A percentile compares a stretch with the other conserved stretches of the same genome.
Conservation (phyloP, 2,113 vertebrate genomes). For the Fukomys damarensis region DNA sequence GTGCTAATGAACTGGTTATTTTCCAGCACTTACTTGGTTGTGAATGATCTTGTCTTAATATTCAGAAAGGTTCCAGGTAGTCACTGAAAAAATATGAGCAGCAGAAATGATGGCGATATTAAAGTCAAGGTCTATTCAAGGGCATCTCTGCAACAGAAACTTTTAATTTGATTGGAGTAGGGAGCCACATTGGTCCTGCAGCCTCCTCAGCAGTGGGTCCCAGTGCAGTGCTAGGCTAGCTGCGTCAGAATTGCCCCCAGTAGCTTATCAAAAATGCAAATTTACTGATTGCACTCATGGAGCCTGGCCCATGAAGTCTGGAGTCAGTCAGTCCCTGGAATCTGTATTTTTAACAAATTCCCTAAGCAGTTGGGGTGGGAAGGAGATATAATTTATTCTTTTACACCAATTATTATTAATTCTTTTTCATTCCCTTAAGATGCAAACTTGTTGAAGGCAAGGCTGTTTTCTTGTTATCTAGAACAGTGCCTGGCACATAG, state of each 20-base stretch:
- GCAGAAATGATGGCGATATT: not conserved
- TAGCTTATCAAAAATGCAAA: not conserved
- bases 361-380: not conserved
- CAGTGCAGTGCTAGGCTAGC: not conserved
- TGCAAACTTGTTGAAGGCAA: not conserved
- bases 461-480: constrained; percentile 5
- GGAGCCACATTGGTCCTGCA: not conserved
- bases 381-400: not conserved
- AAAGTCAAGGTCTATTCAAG: not conserved
- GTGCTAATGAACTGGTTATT: not conserved
- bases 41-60: constrained; percentile 44
- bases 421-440: not conserved
- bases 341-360: constrained; percentile 1
- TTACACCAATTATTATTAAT: not conserved
- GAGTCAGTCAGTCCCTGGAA: not conserved
- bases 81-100: not conserved
- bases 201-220: not conserved
- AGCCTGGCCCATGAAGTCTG: not conserved
- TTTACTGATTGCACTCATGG: not conserved
- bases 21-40: constrained; percentile 20
- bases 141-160: not conserved
- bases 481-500: not conserved
- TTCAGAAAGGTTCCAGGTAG: not conserved
- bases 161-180: not conserved
- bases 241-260: not conserved